Evolutionary conservation across 2,113 vertebrate genomes (phyloP).

Genomic region (Amazona vittata): DNA sequence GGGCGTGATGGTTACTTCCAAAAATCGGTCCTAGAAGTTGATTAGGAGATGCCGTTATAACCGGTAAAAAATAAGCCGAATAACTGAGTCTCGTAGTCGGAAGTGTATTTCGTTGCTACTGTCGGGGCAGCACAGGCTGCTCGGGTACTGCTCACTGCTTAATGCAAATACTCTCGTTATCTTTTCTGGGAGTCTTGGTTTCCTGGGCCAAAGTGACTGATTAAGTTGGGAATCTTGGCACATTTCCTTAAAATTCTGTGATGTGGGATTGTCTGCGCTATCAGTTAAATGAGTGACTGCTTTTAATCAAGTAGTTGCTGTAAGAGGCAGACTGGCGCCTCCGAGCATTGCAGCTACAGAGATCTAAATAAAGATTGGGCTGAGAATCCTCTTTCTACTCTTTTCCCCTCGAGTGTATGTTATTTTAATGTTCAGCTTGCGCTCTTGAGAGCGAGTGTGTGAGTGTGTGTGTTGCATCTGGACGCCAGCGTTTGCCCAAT

Average conservation of each 20-base stretch:
- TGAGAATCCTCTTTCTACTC: conserved; percentile 61
- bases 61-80: not conserved
- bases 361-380: conserved; percentile 82
- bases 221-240: conserved; percentile 39
- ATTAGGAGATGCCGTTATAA: not conserved
- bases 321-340: conserved; percentile 87
- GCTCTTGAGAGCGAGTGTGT: conserved; percentile 42
- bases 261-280: conserved; percentile 69
- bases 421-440: conserved; percentile 67
- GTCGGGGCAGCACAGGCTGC: not conserved
- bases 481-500: conserved; percentile 91
- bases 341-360: conserved; percentile 75
- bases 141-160: not conserved
- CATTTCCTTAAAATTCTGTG: conserved; percentile 31
- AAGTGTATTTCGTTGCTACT: not conserved
- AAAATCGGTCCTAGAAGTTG: not conserved
- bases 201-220: conserved; percentile 2
- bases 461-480: conserved; percentile 86
- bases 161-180: conserved; percentile 43
- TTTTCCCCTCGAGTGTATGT: conserved; percentile 47
- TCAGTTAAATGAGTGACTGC: conserved; percentile 71
- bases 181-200: not conserved
- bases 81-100: not conserved
- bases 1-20: not conserved
- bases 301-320: conserved; percentile 85